These are phyloP conservation scores for Diaphora mendica DNA, from an alignment of 2,888 invertebrate genomes.

Conservation along the genomic window DNA sequence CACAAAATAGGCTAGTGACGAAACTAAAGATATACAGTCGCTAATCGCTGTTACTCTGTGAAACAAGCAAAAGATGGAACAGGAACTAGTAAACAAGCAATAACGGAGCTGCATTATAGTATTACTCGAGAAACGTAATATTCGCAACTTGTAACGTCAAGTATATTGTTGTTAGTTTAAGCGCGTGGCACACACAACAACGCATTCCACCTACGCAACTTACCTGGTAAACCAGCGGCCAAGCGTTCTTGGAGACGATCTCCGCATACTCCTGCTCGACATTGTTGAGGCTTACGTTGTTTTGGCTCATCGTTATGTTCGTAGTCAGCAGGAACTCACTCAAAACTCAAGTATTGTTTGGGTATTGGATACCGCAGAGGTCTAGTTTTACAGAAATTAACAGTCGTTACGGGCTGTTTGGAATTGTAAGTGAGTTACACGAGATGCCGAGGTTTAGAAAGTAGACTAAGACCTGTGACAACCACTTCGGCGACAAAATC, in stretches of 20 bases:
- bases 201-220: slow-evolving; percentile 61
- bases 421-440: slow-evolving; percentile 15
- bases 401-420: slow-evolving; percentile 22
- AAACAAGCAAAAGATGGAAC: slow-evolving; percentile 31
- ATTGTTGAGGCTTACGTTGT: slow-evolving; percentile 58
- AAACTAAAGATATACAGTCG: slow-evolving; percentile 15
- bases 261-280: slow-evolving; percentile 91
- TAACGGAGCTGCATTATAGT: background rate
- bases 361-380: slow-evolving; percentile 40
- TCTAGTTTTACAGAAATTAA: slow-evolving; percentile 37
- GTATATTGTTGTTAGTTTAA: slow-evolving; percentile 45
- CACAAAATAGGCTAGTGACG: slow-evolving; percentile 7
- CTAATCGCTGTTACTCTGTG: slow-evolving; percentile 28
- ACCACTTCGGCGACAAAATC: slow-evolving; percentile 35
- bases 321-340: slow-evolving; percentile 38
- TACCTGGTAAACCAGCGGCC: slow-evolving; percentile 91
- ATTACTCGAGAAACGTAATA: slow-evolving; percentile 12
- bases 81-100: slow-evolving; percentile 1
- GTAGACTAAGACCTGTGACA: slow-evolving; percentile 26
- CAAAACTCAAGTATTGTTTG: slow-evolving; percentile 46
- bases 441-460: slow-evolving; percentile 21
- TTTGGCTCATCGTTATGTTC: slow-evolving; percentile 45
- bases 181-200: slow-evolving; percentile 66
- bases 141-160: slow-evolving; percentile 21
- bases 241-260: slow-evolving; percentile 89